Base-by-base conservation (phyloP, 1,140 invertebrate genomes). In the Varroa destructor region DNA sequence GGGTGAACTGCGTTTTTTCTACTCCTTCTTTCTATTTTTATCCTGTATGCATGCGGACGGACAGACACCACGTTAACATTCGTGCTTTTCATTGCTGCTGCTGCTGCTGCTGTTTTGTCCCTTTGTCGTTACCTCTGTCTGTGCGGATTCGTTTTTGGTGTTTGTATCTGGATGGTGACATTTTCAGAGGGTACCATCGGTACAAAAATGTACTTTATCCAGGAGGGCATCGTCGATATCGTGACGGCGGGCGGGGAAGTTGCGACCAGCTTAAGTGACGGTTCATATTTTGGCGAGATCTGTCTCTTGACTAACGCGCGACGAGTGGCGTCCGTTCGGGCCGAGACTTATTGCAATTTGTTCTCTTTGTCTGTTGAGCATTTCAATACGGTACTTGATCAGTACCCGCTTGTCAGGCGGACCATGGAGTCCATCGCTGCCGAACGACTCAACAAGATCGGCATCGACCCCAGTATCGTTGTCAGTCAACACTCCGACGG, bases 361-460 rank as follows among this genome's bases (percentile, higher is more conserved):
- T 98, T 97, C 84, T 97, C 93, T 64, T 84, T 97, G 77, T 94
- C 92, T 76, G 92, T 96, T 78, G 92, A 96, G 82, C 92, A 97
- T 81, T 97, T 98, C 82, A 75, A 80, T 81, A 88, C 89, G 75
- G 93, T 98, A 58, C 85, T 97, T 75, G 93, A 97, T 81, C 89
- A 95, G 82, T 98, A 98, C 83, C 95, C 94, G 54, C 84, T 97
- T 72, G 97, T 98, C 93, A 85, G 94, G 75, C 86, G 93, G 76
- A 97, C 94, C 14, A 96, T 98, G 92, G 95, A 97, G 83, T 96
- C 91, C 80, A 93, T 98, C 75, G 95, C 94, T 77, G 94, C 94
- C 76, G 93, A 98, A 84, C 87, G 90, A 82, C 84, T 98, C 75
- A 96, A 96, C 82, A 97, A 97, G 84, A 96, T 98, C 79, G 94